Evolutionary conservation across 2,797 vertebrate species (phyloP).

Genomic region (Phrynocephalus forsythii): DNA sequence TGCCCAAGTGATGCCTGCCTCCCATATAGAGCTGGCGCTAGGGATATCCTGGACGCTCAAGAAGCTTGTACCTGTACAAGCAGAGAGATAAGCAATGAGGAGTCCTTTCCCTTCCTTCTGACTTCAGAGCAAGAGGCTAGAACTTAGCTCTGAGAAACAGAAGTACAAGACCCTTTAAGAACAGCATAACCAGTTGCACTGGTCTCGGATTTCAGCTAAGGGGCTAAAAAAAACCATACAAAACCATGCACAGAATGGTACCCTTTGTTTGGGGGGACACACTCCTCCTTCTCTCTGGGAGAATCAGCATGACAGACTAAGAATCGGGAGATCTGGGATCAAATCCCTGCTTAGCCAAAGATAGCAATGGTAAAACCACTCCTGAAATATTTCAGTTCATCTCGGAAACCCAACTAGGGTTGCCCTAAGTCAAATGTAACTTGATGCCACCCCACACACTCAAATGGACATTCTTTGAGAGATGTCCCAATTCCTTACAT

Average conservation of each 20-base stretch:
- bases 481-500: background rate
- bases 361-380: too few species aligned
- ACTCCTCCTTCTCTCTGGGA: background rate
- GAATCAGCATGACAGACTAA: too few species aligned
- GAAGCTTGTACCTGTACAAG: background rate
- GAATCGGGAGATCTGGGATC: too few species aligned
- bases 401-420: too few species aligned
- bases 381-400: too few species aligned
- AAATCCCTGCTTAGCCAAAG: too few species aligned
- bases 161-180: too few species aligned
- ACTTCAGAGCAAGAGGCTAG: background rate
- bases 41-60: background rate
- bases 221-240: background rate
- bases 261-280: background rate
- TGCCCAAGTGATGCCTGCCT: background rate
- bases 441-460: too few species aligned
- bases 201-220: background rate
- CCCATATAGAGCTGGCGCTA: background rate
- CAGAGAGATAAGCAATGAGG: background rate
- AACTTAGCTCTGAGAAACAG: background rate
- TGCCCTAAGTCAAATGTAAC: too few species aligned
- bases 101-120: background rate
- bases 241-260: background rate
- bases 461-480: background rate
- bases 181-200: background rate